Percentiles rank a stretch among this genome's conserved stretches.
Evolutionary conservation across 2,888 invertebrate genomes (phyloP).

Genomic region (Anticlea derivata): DNA sequence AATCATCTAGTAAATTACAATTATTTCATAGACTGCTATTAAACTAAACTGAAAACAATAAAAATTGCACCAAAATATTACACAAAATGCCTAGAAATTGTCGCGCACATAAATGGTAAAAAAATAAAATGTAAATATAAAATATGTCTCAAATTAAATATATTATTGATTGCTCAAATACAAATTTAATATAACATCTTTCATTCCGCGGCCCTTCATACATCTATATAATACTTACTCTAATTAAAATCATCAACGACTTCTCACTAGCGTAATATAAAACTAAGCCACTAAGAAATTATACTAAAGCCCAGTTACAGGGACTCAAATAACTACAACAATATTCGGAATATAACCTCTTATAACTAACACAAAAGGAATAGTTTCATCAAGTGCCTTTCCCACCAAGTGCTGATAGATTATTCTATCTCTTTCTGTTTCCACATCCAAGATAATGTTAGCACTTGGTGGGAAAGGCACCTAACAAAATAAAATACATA

Average conservation of each 20-base stretch:
- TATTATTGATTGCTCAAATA: conserved; percentile 66
- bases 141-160: conserved; percentile 46
- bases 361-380: conserved; percentile 51
- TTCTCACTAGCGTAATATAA: conserved; percentile 59
- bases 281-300: conserved; percentile 39
- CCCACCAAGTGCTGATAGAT: conserved; percentile 1
- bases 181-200: conserved; percentile 46
- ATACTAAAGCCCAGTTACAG: conserved; percentile 14
- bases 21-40: conserved; percentile 44
- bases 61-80: conserved; percentile 75
- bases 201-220: conserved; percentile 40
- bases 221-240: conserved; percentile 58
- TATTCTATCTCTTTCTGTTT: neutral
- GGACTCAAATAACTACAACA: conserved; percentile 25
- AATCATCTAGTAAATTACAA: conserved; percentile 55
- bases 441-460: neutral
- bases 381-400: conserved; percentile 51
- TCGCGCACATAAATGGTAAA: conserved; percentile 38
- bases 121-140: conserved; percentile 59
- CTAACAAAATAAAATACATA: conserved; percentile 9
- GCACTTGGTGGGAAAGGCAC: conserved; percentile 16
- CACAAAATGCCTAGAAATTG: conserved; percentile 66
- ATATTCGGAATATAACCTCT: conserved; percentile 34
- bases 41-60: conserved; percentile 44
- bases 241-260: conserved; percentile 58